Evolutionary conservation across 2,888 invertebrate species (phyloP).

Genomic region (Homarus gammarus): DNA sequence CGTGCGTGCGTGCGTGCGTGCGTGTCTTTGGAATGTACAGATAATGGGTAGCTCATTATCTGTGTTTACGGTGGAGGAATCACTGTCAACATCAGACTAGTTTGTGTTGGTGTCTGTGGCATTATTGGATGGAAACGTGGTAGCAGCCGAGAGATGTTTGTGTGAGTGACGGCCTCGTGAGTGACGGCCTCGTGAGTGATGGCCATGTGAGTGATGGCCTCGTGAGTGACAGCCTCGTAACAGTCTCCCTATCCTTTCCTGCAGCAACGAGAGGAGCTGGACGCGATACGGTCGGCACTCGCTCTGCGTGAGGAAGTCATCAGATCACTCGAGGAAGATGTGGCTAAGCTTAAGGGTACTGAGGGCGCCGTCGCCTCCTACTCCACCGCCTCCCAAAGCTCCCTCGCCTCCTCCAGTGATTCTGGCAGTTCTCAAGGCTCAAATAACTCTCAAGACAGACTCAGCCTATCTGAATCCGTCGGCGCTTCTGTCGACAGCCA

Average conservation of each 20-base stretch:
- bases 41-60: no score
- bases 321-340: constrained; percentile 64
- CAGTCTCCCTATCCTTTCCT: background rate
- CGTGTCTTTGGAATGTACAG: no score
- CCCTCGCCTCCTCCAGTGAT: constrained; percentile 57
- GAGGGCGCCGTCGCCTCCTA: constrained; percentile 14
- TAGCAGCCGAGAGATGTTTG: no score
- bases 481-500: constrained; percentile 58
- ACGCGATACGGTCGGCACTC: constrained; percentile 61
- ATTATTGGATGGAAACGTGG: no score
- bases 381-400: constrained; percentile 33
- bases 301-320: constrained; percentile 69
- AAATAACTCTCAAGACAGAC: constrained; percentile 72
- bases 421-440: constrained; percentile 60
- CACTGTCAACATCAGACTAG: no score
- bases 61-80: no score
- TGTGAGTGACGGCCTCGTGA: no score
- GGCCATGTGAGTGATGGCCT: no score
- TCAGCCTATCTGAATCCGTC: constrained; percentile 66
- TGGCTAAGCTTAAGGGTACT: constrained; percentile 46
- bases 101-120: no score
- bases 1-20: no score
- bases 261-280: constrained; percentile 73
- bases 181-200: no score
- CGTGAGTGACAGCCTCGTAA: no score